Conservation (phyloP, 2,888 invertebrate genomes). For the Callimorpha dominula region DNA sequence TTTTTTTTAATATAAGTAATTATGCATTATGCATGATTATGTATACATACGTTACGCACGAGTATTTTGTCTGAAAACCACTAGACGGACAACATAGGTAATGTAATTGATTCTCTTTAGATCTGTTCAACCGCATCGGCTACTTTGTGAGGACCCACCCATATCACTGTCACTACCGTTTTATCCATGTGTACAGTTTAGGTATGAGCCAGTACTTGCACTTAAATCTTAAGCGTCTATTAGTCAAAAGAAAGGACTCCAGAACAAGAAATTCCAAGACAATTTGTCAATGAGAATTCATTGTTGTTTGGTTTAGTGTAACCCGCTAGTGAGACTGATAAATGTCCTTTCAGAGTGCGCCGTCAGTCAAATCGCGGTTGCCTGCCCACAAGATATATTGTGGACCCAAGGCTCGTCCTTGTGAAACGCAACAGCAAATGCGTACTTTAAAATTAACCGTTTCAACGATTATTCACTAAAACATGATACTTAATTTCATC, state of each 20-base stretch:
- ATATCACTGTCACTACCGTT: constrained; percentile 22
- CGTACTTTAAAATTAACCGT: constrained; percentile 81
- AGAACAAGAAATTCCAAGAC: constrained; percentile 78
- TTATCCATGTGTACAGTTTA: constrained; percentile 8
- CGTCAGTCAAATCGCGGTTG: constrained; percentile 87
- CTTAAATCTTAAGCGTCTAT: constrained; percentile 54
- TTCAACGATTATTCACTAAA: constrained; percentile 66
- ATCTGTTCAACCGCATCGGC: constrained; percentile 19
- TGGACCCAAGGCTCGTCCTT: constrained; percentile 81
- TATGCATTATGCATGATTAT: neutral
- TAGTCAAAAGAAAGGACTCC: constrained; percentile 74
- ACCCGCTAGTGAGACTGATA: constrained; percentile 86
- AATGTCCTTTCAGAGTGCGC: constrained; percentile 85
- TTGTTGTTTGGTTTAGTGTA: constrained; percentile 86
- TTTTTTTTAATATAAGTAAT: too few species aligned
- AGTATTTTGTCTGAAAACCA: constrained; percentile 1
- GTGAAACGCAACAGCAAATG: constrained; percentile 71
- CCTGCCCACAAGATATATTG: constrained; percentile 86
- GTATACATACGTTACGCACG: neutral
- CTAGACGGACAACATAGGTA: constrained; percentile 9
- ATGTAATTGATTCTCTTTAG: constrained; percentile 25
- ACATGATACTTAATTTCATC: constrained; percentile 31
- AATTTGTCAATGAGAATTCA: constrained; percentile 86
- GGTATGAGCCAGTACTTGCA: constrained; percentile 21
- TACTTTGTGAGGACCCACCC: constrained; percentile 21